Base-by-base conservation (phyloP, 2,113 vertebrate species). In the Halichoerus grypus region DNA sequence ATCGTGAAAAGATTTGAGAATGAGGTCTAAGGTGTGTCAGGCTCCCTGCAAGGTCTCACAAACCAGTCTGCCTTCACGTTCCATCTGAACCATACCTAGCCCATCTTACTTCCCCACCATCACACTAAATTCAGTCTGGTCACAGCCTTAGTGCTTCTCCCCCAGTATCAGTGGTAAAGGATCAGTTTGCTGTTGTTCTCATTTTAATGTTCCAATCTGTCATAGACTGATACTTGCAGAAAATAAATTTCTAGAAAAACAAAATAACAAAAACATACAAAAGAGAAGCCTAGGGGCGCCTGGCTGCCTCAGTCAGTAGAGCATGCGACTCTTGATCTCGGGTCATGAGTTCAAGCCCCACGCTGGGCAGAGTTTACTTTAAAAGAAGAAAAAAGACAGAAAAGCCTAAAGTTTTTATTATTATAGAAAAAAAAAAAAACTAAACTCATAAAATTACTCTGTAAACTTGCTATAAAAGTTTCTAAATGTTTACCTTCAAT, bases 211-310 rank as follows among this genome's bases (percentile, higher is more conserved):
- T 46, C 69, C 31, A 59, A 67, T 51, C n/a, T 76, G 28, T 74
- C 46, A 55, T 26, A 31, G n/a, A 88, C 31, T 39, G 16, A 36
- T 42, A 74, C n/a, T 77, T 88, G 39, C 46, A 76, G 21, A 81
- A 80, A 93, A 46, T 36, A 46, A 42, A 94, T 55, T 33, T 24
- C 57, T 59, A 89, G 36, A 94, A 77, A 95, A 90, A 82, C 26
- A 7, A 67, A 88, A 53, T 55, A 71, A 67, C 22, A 71, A 91
- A 96, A 31, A 53, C 36, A 92, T 18, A 89, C 19, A 71, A 92
- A 86, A 65, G 0, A 71, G 33, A 71, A 71, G n/a, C 7, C 67
- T 36, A 9, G 18, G n/a, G 33, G 67, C 7, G 3, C n/a, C 33
- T 71, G 67, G 67, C 67, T 69, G 65, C 15, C 65, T 16, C 65